These are phyloP conservation scores for Aporrectodea caliginosa DNA, from an alignment of 1,140 invertebrate species.

Conservation along the genomic window DNA sequence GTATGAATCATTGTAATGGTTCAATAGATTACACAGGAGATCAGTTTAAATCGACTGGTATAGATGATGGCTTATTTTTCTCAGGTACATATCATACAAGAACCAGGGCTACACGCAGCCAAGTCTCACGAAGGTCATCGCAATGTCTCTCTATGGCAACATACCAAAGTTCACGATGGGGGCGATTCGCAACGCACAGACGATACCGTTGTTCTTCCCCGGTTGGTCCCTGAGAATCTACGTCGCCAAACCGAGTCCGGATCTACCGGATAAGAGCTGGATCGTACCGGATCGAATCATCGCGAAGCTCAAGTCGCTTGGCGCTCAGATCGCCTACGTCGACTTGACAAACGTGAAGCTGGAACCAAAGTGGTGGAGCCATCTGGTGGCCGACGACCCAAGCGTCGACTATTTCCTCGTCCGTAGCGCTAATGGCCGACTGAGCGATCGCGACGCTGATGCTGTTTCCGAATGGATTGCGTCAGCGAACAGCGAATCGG, in stretches of 20 bases:
- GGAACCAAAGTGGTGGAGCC: constrained; percentile 39
- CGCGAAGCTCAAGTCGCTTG: neutral
- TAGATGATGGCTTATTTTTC: too few relatives aligned
- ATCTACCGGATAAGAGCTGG: neutral
- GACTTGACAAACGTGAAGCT: neutral
- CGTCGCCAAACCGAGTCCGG: neutral
- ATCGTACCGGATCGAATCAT: constrained; percentile 17
- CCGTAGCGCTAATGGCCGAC: constrained; percentile 42
- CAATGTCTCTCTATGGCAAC: constrained; percentile 31
- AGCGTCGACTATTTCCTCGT: constrained; percentile 43
- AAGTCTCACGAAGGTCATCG: constrained; percentile 23
- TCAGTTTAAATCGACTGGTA: too few relatives aligned
- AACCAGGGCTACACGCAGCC: neutral
- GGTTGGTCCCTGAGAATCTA: constrained; percentile 30
- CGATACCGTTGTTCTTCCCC: constrained; percentile 28
- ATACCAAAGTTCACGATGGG: constrained; percentile 21
- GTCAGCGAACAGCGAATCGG: constrained; percentile 21
- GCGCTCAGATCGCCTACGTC: neutral
- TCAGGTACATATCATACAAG: neutral
- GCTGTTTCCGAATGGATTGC: constrained; percentile 43
- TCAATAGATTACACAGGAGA: too few relatives aligned
- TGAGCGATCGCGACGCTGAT: constrained; percentile 40
- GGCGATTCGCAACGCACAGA: constrained; percentile 30
- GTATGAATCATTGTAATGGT: too few relatives aligned
- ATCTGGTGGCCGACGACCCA: constrained; percentile 43